Conservation (phyloP, 2,888 invertebrate genomes). For the Euproctis similis region DNA sequence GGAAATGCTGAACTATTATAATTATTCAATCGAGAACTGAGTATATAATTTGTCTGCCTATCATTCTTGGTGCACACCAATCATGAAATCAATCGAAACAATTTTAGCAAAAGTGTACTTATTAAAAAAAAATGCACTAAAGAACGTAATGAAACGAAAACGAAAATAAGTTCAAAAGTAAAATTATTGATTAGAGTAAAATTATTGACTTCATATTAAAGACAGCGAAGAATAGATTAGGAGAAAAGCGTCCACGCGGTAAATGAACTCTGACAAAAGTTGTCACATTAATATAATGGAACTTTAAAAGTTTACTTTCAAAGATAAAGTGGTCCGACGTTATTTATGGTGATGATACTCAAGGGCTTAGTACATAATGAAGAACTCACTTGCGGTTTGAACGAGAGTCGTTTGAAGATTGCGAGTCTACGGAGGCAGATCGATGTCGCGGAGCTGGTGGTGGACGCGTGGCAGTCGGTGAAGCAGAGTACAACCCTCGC, state of each 20-base stretch:
- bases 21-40: no score
- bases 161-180: no score
- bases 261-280: constrained; percentile 17
- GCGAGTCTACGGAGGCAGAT: constrained; percentile 91
- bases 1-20: no score
- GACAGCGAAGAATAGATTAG: constrained; percentile 8
- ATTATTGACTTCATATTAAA: neutral
- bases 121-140: no score
- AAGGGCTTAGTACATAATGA: constrained; percentile 10
- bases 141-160: no score
- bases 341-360: constrained; percentile 20
- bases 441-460: constrained; percentile 82
- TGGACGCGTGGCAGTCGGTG: constrained; percentile 87
- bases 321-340: constrained; percentile 18
- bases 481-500: constrained; percentile 83
- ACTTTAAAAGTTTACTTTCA: constrained; percentile 16
- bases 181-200: no score
- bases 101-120: no score
- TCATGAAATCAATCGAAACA: no score
- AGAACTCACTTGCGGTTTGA: constrained; percentile 81
- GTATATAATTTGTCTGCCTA: no score
- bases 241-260: constrained; percentile 9
- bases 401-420: constrained; percentile 90
- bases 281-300: constrained; percentile 16
- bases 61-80: no score